Conservation (phyloP, 2,797 vertebrate species). For the Chelonia mydas region DNA sequence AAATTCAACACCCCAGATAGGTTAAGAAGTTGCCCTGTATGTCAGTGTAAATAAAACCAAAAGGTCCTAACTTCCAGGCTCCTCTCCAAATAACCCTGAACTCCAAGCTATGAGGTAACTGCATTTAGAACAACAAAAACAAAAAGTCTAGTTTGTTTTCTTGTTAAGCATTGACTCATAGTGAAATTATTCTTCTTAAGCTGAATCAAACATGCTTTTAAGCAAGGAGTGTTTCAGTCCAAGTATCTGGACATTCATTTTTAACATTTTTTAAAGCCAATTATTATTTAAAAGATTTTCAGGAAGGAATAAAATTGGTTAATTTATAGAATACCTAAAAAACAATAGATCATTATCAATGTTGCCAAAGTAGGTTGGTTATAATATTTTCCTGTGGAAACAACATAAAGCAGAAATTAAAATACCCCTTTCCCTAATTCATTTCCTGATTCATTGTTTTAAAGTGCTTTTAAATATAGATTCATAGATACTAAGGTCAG, state of each 20-base stretch:
- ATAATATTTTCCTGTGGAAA: not conserved
- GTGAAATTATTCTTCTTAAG: not conserved
- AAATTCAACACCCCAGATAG: not conserved
- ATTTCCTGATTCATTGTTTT: not conserved
- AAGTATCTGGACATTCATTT: not conserved
- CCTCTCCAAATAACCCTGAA: slow-evolving; percentile 31
- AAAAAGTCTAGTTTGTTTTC: not conserved
- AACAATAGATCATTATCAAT: not conserved
- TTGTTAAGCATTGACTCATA: not conserved
- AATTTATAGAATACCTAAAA: not conserved
- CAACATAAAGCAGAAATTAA: not conserved
- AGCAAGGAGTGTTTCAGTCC: not conserved
- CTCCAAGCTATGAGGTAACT: slow-evolving; percentile 19
- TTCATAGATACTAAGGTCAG: no score
- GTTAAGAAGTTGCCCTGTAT: not conserved
- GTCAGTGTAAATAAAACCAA: not conserved
- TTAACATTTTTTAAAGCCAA: not conserved
- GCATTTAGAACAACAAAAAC: not conserved
- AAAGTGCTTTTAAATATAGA: not conserved
- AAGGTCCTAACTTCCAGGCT: not conserved
- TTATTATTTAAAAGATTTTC: not conserved
- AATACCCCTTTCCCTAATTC: not conserved
- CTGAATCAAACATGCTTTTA: not conserved
- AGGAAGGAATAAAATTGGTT: not conserved
- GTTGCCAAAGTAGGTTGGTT: not conserved